Conservation (phyloP, 2,797 vertebrate genomes). For the Percopsis omiscomaycus region DNA sequence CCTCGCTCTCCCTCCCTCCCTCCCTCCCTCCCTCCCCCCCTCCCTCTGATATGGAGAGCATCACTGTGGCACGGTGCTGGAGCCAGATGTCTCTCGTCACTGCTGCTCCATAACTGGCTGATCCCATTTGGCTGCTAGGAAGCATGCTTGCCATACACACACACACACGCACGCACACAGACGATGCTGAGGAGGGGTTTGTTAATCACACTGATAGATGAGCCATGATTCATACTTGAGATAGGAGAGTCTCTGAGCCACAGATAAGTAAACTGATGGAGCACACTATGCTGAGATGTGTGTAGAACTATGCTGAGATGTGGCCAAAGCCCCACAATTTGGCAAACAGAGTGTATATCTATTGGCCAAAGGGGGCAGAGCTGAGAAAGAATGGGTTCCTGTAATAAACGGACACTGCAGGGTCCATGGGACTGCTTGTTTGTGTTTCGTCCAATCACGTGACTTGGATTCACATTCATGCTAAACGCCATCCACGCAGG, state of each 20-base stretch:
- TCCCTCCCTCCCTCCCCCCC: slow-evolving; percentile 30
- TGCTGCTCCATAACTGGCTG: slow-evolving; percentile 53
- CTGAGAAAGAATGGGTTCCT: too few species aligned
- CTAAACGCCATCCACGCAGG: too few species aligned
- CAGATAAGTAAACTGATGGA: neutral
- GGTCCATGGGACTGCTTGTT: too few species aligned
- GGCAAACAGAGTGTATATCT: too few species aligned
- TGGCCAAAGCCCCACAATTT: neutral
- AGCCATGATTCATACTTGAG: slow-evolving; percentile 32
- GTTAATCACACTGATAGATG: slow-evolving; percentile 3
- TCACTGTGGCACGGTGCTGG: slow-evolving; percentile 38
- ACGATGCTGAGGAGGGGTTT: neutral
- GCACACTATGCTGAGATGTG: neutral
- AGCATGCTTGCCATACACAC: slow-evolving; percentile 19
- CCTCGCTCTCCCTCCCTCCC: slow-evolving; percentile 31
- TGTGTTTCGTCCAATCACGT: too few species aligned
- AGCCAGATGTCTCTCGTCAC: slow-evolving; percentile 69
- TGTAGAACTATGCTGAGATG: slow-evolving; percentile 6
- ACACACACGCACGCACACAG: neutral
- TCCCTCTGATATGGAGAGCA: slow-evolving; percentile 64
- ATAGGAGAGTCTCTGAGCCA: slow-evolving; percentile 15
- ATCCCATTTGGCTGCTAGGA: slow-evolving; percentile 57
- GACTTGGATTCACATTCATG: too few species aligned
- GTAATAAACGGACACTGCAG: too few species aligned
- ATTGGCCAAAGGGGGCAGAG: too few species aligned